phyloP scores from a whole-genome alignment of 2,113 vertebrate species.

The Diphyllodes magnificus region DNA sequence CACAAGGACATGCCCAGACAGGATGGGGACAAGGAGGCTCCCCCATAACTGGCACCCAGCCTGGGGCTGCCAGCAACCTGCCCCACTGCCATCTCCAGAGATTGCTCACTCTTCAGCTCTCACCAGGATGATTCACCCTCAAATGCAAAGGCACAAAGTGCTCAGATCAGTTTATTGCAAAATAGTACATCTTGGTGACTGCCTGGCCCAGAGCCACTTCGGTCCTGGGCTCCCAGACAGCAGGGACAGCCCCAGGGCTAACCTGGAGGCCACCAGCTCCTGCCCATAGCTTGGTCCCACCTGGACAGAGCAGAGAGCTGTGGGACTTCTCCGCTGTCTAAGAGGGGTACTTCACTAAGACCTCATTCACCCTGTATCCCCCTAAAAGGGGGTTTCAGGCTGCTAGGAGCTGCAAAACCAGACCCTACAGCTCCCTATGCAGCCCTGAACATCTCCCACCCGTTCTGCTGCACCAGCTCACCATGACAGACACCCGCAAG shows the following conservation, averaged over 20 bases:
- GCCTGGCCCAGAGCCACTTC: background rate
- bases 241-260: background rate
- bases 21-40: background rate
- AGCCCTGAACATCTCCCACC: background rate
- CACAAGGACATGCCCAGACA: background rate
- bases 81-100: background rate
- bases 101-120: background rate
- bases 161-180: slow-evolving; percentile 8
- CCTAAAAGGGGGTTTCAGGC: background rate
- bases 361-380: background rate
- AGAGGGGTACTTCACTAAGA: background rate
- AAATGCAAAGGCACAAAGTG: background rate
- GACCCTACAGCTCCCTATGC: background rate
- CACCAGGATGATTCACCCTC: background rate
- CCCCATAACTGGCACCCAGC: background rate
- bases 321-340: background rate
- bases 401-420: background rate
- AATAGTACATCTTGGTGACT: background rate
- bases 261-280: background rate
- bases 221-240: background rate
- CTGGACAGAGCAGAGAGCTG: background rate
- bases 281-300: background rate
- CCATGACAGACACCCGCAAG: accelerated
- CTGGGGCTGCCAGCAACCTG: background rate
- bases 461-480: accelerated